Percentiles rank a stretch among this genome's conserved stretches.
These are phyloP conservation scores for Lissocephala sabroskyi DNA, from an alignment of 2,888 invertebrate genomes.

Conservation along the genomic window DNA sequence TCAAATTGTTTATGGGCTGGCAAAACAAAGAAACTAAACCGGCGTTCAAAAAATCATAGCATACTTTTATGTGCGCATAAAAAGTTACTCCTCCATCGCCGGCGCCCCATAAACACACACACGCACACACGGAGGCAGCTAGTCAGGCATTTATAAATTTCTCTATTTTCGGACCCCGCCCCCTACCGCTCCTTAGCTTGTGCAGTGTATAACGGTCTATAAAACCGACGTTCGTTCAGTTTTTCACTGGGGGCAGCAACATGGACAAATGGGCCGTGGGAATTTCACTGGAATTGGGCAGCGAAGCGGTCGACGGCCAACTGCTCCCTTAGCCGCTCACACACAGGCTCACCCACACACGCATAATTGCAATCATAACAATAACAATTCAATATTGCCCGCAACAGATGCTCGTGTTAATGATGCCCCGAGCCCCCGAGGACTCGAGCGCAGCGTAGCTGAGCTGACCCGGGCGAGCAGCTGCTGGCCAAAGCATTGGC, in stretches of 20 bases:
- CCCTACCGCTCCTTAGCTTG: too few relatives aligned
- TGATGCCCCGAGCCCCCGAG: neutral
- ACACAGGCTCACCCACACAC: constrained; percentile 31
- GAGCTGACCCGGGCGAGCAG: neutral
- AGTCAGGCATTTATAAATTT: too few relatives aligned
- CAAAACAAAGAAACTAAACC: constrained; percentile 24
- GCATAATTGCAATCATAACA: constrained; percentile 62
- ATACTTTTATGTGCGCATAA: constrained; percentile 24
- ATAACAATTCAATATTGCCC: constrained; percentile 62
- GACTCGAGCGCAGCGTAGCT: too few relatives aligned
- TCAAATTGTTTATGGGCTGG: constrained; percentile 38
- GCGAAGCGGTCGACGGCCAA: too few relatives aligned
- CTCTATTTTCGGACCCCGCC: too few relatives aligned
- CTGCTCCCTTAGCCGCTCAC: constrained; percentile 7
- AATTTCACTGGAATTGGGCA: too few relatives aligned
- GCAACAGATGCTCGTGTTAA: constrained; percentile 46
- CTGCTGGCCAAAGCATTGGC: neutral
- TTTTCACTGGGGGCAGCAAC: too few relatives aligned
- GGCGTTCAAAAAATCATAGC: constrained; percentile 20
- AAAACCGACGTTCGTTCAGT: too few relatives aligned
- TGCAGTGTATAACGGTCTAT: too few relatives aligned
- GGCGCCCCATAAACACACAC: too few relatives aligned
- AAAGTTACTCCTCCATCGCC: constrained; percentile 8
- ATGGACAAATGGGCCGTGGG: too few relatives aligned
- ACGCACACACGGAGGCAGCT: too few relatives aligned